Conservation (phyloP, 2,113 vertebrate genomes). For the Narcine bancroftii region DNA sequence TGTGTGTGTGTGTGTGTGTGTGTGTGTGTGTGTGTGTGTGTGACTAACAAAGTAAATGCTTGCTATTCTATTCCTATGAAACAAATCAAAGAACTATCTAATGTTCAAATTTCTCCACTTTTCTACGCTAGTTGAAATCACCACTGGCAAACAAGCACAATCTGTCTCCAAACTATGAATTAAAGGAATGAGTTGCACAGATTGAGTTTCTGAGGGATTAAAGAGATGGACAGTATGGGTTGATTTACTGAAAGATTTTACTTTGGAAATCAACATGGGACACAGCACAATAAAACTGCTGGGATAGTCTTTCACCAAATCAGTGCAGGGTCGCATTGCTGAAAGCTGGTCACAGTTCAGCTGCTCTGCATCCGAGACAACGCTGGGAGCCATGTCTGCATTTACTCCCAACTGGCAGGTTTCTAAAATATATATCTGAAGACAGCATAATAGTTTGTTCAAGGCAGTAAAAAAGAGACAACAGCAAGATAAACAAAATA, state of each 20-base stretch:
- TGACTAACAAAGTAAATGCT: not conserved
- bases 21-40: not conserved
- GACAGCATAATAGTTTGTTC: not conserved
- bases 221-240: not conserved
- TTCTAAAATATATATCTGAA: not conserved
- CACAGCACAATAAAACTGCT: not conserved
- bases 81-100: not conserved
- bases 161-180: not conserved
- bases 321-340: slow-evolving; percentile 69
- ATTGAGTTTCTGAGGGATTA: not conserved
- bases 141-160: not conserved
- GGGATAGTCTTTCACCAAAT: slow-evolving; percentile 44
- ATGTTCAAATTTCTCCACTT: not conserved
- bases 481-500: slow-evolving; percentile 11
- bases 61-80: not conserved
- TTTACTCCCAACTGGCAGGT: slow-evolving; percentile 1
- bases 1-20: not conserved
- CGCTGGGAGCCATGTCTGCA: slow-evolving; percentile 48
- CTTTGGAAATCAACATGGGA: slow-evolving; percentile 16
- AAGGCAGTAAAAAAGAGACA: slow-evolving; percentile 9
- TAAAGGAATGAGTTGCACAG: not conserved
- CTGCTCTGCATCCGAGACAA: slow-evolving; percentile 72
- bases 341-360: slow-evolving; percentile 77
- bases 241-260: slow-evolving; percentile 27
- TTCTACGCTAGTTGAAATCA: not conserved